Percentiles rank a stretch among this genome's conserved stretches.
Conservation (phyloP, 1,140 invertebrate species). For the Calephelis virginiensis region DNA sequence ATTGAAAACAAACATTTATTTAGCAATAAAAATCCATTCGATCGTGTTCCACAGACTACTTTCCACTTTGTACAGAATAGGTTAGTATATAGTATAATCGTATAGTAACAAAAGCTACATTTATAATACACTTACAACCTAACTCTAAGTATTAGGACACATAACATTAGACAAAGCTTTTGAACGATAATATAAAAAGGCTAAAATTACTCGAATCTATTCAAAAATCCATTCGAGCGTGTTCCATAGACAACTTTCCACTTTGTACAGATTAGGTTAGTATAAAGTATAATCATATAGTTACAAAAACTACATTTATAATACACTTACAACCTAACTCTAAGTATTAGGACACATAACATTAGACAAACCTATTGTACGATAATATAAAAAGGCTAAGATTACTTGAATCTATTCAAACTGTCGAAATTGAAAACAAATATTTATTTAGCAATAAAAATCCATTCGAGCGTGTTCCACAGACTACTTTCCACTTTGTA, state of each 20-base stretch:
- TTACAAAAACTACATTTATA: too few species aligned
- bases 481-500: conserved; percentile 24
- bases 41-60: conserved; percentile 26
- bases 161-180: too few species aligned
- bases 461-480: conserved; percentile 26
- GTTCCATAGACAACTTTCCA: conserved; percentile 25
- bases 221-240: conserved; percentile 22
- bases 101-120: too few species aligned
- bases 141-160: too few species aligned
- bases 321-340: too few species aligned
- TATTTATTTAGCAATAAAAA: conserved; percentile 15
- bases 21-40: conserved; percentile 10
- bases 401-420: too few species aligned
- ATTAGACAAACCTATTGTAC: too few species aligned
- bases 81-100: conserved; percentile 36
- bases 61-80: conserved; percentile 39
- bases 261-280: conserved; percentile 48
- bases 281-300: conserved; percentile 21
- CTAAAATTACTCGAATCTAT: too few species aligned
- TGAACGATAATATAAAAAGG: too few species aligned
- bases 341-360: too few species aligned
- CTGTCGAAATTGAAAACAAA: conserved; percentile 2
- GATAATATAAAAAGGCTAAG: too few species aligned
- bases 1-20: background rate
- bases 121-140: too few species aligned